Conservation (phyloP, 2,888 invertebrate species). For the Ochropleura leucogaster region DNA sequence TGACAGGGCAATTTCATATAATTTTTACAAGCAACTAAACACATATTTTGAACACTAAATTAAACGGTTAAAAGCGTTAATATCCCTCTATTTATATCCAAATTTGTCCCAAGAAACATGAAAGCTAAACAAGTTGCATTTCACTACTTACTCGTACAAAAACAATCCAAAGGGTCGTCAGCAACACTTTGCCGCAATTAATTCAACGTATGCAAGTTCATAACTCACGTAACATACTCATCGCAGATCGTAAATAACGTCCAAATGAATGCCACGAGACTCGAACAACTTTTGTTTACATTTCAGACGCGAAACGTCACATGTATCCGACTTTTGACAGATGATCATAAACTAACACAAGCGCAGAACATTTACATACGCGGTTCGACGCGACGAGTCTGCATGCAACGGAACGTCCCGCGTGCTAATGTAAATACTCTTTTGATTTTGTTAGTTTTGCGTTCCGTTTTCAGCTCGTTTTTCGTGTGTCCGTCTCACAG, state of each 20-base stretch:
- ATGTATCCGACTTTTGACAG: conserved; percentile 89
- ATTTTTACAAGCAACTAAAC: conserved; percentile 69
- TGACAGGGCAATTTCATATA: conserved; percentile 52
- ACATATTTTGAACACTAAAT: conserved; percentile 69
- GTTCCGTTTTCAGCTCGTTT: conserved; percentile 89
- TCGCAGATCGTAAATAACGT: conserved; percentile 84
- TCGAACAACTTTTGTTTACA: conserved; percentile 88
- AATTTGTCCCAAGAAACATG: conserved; percentile 73
- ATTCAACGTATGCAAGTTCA: conserved; percentile 87
- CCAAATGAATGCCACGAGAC: conserved; percentile 78
- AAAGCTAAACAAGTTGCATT: conserved; percentile 75
- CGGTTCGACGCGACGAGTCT: conserved; percentile 71
- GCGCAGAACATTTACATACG: conserved; percentile 87
- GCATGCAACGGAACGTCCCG: conserved; percentile 66
- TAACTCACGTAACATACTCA: conserved; percentile 84
- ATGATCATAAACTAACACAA: conserved; percentile 87
- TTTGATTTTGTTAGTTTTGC: conserved; percentile 83
- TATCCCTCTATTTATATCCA: conserved; percentile 71
- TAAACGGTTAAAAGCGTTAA: conserved; percentile 72
- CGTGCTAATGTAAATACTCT: conserved; percentile 72
- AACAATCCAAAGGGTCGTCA: conserved; percentile 83
- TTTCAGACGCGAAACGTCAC: conserved; percentile 88
- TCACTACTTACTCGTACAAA: conserved; percentile 86
- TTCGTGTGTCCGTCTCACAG: conserved; percentile 91
- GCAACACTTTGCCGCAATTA: conserved; percentile 84